These are phyloP conservation scores for Sarcophaga peregrina DNA, from an alignment of 1,140 invertebrate species.

Conservation along the genomic window DNA sequence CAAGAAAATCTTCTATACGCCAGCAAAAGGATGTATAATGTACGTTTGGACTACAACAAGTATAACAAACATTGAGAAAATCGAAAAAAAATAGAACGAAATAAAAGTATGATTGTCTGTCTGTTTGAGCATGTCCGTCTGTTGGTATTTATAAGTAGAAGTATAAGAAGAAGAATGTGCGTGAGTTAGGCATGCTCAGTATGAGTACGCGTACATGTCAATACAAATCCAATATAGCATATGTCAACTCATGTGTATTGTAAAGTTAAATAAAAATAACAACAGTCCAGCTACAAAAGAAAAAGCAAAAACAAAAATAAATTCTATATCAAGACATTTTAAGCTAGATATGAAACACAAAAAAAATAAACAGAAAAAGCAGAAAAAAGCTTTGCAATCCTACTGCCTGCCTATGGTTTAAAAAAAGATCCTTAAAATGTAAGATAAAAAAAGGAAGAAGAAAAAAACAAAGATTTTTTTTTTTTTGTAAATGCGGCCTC, in stretches of 20 bases:
- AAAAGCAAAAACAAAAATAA: neutral
- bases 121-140: too few relatives aligned
- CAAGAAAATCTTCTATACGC: neutral
- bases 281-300: neutral
- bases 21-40: neutral
- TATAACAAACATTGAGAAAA: neutral
- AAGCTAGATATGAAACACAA: conserved; percentile 14
- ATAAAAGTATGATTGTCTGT: too few relatives aligned
- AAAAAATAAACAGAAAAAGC: too few relatives aligned
- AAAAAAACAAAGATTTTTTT: neutral
- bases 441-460: neutral
- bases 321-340: conserved; percentile 16
- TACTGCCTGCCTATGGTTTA: neutral
- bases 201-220: conserved; percentile 41
- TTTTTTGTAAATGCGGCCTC: conserved; percentile 9
- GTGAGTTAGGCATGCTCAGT: conserved; percentile 41
- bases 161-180: conserved; percentile 19
- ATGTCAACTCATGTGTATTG: conserved; percentile 39
- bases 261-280: conserved; percentile 15
- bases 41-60: neutral
- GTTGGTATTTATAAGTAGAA: too few relatives aligned
- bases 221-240: conserved; percentile 41
- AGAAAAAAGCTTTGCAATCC: neutral
- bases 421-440: conserved; percentile 8
- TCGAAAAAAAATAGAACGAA: too few relatives aligned